Conservation (phyloP, 2,888 invertebrate species). For the Heteropelma amictum region DNA sequence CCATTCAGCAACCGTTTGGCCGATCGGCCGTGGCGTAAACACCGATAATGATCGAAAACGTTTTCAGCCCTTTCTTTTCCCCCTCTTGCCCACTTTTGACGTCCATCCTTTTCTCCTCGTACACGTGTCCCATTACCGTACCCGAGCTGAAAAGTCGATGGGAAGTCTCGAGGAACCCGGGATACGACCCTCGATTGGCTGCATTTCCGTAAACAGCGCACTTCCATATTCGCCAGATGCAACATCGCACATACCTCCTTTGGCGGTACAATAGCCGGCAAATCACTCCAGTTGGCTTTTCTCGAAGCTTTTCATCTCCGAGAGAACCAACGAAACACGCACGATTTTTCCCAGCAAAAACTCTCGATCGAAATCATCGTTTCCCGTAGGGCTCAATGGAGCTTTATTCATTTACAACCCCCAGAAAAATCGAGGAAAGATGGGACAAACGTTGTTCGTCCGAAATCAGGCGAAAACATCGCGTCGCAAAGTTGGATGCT, state of each 20-base stretch:
- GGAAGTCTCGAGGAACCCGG: slow-evolving; percentile 35
- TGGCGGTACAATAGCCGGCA: background rate
- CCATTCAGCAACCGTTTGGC: slow-evolving; percentile 50
- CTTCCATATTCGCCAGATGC: slow-evolving; percentile 23
- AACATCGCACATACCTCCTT: slow-evolving; percentile 8
- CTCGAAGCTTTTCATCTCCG: too few relatives aligned
- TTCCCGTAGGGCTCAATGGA: too few relatives aligned
- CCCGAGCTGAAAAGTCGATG: slow-evolving; percentile 31
- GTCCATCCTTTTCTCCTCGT: background rate
- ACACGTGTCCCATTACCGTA: background rate
- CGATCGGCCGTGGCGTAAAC: slow-evolving; percentile 58
- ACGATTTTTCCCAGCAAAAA: background rate
- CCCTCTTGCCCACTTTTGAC: background rate
- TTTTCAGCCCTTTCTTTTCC: slow-evolving; percentile 13
- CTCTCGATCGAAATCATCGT: too few relatives aligned
- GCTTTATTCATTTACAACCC: too few relatives aligned
- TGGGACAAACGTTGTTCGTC: too few relatives aligned
- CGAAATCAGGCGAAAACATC: too few relatives aligned
- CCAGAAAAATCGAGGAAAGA: too few relatives aligned
- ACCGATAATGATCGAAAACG: slow-evolving; percentile 58
- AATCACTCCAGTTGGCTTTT: slow-evolving; percentile 14
- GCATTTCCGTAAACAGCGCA: slow-evolving; percentile 8
- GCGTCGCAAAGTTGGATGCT: too few relatives aligned
- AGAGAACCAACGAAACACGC: background rate
- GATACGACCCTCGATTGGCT: slow-evolving; percentile 6